Evolutionary conservation across 2,113 vertebrate genomes (phyloP).

Genomic region (Mesembrinibis cayennensis): DNA sequence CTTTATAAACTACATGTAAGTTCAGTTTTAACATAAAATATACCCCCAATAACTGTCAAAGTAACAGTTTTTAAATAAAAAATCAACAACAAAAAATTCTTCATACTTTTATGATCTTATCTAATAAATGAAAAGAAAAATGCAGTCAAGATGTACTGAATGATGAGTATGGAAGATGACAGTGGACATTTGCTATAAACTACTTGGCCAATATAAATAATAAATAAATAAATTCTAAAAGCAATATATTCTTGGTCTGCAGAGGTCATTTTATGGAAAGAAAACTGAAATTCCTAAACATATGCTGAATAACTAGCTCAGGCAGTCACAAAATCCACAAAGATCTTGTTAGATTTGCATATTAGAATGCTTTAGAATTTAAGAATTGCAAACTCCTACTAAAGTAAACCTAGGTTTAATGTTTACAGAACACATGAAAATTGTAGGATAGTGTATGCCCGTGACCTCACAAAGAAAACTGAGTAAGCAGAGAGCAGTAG

Average conservation of each 20-base stretch:
- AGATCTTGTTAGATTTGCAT: background rate
- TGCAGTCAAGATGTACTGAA: background rate
- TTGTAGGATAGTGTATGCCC: background rate
- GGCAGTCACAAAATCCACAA: background rate
- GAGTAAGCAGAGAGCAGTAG: background rate
- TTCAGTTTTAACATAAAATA: background rate
- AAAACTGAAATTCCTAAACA: background rate
- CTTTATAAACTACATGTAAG: background rate
- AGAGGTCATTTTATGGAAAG: background rate
- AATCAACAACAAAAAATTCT: background rate
- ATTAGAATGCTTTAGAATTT: background rate
- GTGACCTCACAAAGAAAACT: background rate
- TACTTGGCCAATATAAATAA: background rate
- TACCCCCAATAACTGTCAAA: background rate
- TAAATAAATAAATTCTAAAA: background rate
- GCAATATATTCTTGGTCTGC: background rate
- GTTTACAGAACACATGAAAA: background rate
- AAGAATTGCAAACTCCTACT: background rate
- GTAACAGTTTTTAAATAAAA: background rate
- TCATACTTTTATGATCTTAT: rapidly evolving
- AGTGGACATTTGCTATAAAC: background rate
- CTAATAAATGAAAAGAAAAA: background rate
- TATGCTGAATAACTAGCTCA: background rate
- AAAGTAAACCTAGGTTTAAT: background rate
- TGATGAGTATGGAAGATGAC: background rate